Conservation (phyloP, 2,797 vertebrate species). For the Rallus crepitans region DNA sequence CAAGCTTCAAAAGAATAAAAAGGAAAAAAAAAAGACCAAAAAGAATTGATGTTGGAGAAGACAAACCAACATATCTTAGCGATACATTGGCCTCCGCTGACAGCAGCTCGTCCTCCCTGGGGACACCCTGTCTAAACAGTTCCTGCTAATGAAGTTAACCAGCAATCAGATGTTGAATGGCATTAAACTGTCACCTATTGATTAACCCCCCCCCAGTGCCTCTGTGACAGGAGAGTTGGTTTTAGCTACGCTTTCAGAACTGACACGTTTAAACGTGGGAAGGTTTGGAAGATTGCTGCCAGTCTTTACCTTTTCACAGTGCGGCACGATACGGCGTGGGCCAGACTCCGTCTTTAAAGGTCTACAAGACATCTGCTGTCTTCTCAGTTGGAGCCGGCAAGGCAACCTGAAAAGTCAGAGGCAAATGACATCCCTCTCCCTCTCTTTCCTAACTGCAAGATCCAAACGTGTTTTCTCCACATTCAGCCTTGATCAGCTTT, state of each 20-base stretch:
- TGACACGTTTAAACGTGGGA: not conserved
- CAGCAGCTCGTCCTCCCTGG: not conserved
- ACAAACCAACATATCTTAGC: not conserved
- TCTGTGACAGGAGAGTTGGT: not conserved
- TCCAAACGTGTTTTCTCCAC: not conserved
- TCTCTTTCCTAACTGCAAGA: not conserved
- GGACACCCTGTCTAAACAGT: not conserved
- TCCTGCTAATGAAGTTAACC: not conserved
- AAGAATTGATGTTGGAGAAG: too few relatives aligned
- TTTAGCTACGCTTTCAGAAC: not conserved
- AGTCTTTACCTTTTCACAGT: not conserved
- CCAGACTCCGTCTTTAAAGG: not conserved
- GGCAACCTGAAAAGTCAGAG: not conserved
- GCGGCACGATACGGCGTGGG: rapidly evolving
- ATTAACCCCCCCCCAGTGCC: not conserved
- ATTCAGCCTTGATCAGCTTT: not conserved
- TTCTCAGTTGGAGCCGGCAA: not conserved
- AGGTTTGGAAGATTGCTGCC: not conserved
- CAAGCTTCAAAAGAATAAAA: not conserved
- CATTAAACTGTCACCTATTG: not conserved
- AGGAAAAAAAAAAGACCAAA: too few relatives aligned
- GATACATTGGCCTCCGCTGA: not conserved
- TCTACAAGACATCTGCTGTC: not conserved
- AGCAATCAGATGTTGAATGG: not conserved
- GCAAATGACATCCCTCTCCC: not conserved